These are phyloP conservation scores for Steromphala cineraria DNA, from an alignment of 2,888 invertebrate genomes.

Conservation along the genomic window DNA sequence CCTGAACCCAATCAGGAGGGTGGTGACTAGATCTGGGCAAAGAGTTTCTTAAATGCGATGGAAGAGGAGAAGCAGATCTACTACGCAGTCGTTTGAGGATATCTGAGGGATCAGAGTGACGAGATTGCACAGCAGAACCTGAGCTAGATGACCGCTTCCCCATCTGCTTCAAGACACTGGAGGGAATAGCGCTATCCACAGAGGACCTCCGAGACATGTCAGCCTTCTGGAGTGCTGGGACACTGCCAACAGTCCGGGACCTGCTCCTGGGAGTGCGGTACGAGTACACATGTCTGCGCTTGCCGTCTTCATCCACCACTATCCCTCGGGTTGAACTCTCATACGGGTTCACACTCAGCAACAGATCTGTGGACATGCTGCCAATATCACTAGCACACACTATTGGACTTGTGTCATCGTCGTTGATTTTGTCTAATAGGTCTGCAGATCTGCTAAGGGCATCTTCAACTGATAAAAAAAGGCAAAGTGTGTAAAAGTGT, in stretches of 20 bases:
- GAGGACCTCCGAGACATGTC: not conserved
- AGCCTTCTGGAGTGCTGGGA: conserved; percentile 14
- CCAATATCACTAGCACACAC: conserved; percentile 52
- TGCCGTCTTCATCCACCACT: conserved; percentile 31
- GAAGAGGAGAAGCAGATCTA: conserved; percentile 16
- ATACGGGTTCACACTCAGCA: conserved; percentile 51
- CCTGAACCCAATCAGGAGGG: conserved; percentile 54
- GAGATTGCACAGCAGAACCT: not conserved
- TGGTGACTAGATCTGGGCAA: not conserved
- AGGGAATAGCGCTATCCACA: conserved; percentile 18
- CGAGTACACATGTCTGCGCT: conserved; percentile 53
- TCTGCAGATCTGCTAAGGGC: conserved; percentile 55
- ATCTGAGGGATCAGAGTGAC: not conserved
- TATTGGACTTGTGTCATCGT: conserved; percentile 31
- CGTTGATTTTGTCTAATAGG: conserved; percentile 43
- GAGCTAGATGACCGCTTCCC: not conserved
- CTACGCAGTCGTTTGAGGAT: conserved; percentile 10
- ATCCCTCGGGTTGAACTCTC: conserved; percentile 27
- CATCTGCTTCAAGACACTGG: conserved; percentile 8
- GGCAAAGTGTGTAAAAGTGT: not conserved
- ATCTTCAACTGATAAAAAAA: conserved; percentile 52
- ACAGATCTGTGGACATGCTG: conserved; percentile 52
- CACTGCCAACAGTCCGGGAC: conserved; percentile 46
- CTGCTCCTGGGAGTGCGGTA: conserved; percentile 46
- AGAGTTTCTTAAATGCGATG: conserved; percentile 6